phyloP scores from a whole-genome alignment of 1,140 invertebrate species.

The Antheraea mylitta region DNA sequence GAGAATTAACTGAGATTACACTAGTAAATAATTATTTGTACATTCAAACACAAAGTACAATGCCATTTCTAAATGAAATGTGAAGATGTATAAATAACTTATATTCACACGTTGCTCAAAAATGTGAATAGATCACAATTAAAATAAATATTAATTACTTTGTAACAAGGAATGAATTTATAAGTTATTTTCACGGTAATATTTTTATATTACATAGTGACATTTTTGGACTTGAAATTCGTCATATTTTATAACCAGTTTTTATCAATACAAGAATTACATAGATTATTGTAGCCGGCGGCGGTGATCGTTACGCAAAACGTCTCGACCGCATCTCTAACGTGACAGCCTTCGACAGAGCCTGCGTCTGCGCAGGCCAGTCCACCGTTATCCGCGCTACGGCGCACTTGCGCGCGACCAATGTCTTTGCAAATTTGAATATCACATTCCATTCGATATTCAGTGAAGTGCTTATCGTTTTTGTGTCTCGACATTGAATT shows the following conservation, averaged over 20 bases:
- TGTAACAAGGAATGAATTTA: too few species aligned
- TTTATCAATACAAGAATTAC: not conserved
- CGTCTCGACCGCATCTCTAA: slow-evolving; percentile 34
- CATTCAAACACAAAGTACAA: too few species aligned
- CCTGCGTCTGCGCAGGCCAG: slow-evolving; percentile 42
- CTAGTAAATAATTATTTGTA: too few species aligned
- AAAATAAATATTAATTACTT: too few species aligned
- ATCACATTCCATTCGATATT: not conserved
- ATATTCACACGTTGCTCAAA: too few species aligned
- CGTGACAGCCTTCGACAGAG: slow-evolving; percentile 43
- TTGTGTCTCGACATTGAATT: slow-evolving; percentile 16
- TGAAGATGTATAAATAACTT: too few species aligned
- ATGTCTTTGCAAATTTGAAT: not conserved
- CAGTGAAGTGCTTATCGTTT: slow-evolving; percentile 40
- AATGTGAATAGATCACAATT: too few species aligned
- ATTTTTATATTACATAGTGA: too few species aligned
- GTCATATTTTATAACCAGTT: not conserved
- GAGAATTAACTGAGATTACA: too few species aligned
- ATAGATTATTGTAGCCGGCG: not conserved
- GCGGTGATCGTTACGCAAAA: slow-evolving; percentile 35
- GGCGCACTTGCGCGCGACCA: slow-evolving; percentile 41
- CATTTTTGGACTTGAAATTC: not conserved
- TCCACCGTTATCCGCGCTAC: slow-evolving; percentile 42
- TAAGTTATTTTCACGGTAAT: too few species aligned
- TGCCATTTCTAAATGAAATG: too few species aligned